Evolutionary conservation across 2,888 invertebrate genomes (phyloP), one percentile per base, ranked within the genome.

Genomic region (Hoplodrina blanda): DNA sequence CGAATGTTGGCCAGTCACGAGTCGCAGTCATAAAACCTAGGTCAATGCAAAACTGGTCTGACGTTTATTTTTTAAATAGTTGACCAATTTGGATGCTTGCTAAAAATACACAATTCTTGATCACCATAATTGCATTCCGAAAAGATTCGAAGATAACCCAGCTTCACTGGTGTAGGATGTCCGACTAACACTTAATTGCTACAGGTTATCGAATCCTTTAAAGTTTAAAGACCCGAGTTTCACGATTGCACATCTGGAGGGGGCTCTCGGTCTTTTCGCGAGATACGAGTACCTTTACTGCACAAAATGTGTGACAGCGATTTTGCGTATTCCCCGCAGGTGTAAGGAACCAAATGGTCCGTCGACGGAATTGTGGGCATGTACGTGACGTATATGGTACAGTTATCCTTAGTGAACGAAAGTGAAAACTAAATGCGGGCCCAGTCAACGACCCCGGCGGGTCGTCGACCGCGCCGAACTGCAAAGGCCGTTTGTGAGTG

Each of bases 371-470:
- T 88, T 84, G 91, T 90, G 90, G 88, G 90, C 90, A 88, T 89
- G 91, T 89, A 91, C 89, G 91, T 93, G 93, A 94, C 93, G 93
- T 93, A 91, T 91, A 89, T 92, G 91, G 92, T 94, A 95, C 95
- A 94, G 95, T 95, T 96, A 96, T 96, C 95, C 96, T 96, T 95
- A 94, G 93, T 92, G 90, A 95, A 95, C 92, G 96, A 96, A 96
- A 96, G 96, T 96, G 96, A 96, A 96, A 96, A 95, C 94, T 94
- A 94, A 93, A 94, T 93, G 93, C 92, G 92, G 93, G 93, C 86
- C 87, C 92, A 95, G 95, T 93, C 95, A 92, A 88, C 90, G 94
- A 95, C 92, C 95, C 90, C 89, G 80, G 83, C 86, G 92, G 95
- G 94, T 95, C 95, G 93, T 91, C 91, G 95, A 95, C 96, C 95